Evolutionary conservation across 2,797 vertebrate species (phyloP), one percentile per base, ranked within the genome.

Genomic region (Podarcis siculus): DNA sequence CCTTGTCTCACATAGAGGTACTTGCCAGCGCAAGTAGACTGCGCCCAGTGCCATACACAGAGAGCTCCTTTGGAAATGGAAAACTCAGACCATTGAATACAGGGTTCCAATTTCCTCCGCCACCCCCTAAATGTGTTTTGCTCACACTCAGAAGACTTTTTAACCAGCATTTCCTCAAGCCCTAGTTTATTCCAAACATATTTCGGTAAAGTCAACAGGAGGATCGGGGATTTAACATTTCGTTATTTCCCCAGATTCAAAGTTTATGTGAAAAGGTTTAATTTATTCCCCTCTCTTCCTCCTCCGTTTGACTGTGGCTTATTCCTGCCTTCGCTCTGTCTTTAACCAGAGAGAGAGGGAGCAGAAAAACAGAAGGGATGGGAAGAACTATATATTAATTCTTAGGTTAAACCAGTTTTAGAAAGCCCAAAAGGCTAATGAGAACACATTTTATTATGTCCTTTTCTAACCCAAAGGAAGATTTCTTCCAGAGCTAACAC

Each of bases 31-130:
- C 5, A 86, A 77, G 88, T 72, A 93, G 93, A 87, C 1, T 1
- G 87, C 23, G 5, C 83, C 76, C 89, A 45, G 2, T 4, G 39
- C 58, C 76, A 58, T 27, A 61, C 67, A 75, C 95, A 90, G 79
- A 92, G 94, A 94, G 91, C 84, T 92, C 92, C 0, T 85, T 0
- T 92, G 94, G 90, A 95, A 96, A 95, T 90, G 42, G 95, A 95
- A 95, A 87, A 82, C 83, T 91, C 91, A 0, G 23, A 76, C 92
- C 87, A 79, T 92, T 95, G 96, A 97, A 97, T 95, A 95, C 90
- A 95, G 93, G 91, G 88, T 95, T 96, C 94, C 96, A 95, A 91
- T 95, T 95, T 95, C 94, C 93, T 93, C 91, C 85, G 85, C n/a
- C 86, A 85, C 94, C 91, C 93, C 92, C 91, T 81, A 92, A 87